These are phyloP conservation scores for Epicauta chinensis DNA, from an alignment of 1,140 invertebrate genomes.

Conservation along the genomic window DNA sequence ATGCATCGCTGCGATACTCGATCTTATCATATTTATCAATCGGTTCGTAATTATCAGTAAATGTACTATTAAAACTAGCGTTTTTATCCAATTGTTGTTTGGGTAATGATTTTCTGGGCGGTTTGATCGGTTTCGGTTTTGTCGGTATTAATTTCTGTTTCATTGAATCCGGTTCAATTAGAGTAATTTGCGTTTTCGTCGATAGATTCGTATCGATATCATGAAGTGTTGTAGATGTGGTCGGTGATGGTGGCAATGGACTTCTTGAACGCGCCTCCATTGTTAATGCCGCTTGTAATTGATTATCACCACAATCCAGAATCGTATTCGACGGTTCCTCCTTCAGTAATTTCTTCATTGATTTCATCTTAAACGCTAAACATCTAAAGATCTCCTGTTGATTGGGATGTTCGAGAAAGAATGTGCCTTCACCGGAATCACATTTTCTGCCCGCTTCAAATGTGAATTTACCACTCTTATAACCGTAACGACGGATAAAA, in stretches of 20 bases:
- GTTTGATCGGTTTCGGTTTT: constrained; percentile 60
- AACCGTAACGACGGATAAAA: constrained; percentile 78
- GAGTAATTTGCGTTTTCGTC: constrained; percentile 20
- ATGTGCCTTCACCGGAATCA: constrained; percentile 76
- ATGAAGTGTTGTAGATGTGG: constrained; percentile 45
- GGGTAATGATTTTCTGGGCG: constrained; percentile 53
- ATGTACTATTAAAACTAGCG: constrained; percentile 30
- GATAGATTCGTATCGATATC: constrained; percentile 40
- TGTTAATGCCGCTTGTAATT: constrained; percentile 62
- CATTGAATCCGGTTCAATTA: neutral
- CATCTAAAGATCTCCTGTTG: constrained; percentile 72
- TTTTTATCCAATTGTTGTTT: constrained; percentile 30
- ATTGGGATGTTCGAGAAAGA: constrained; percentile 70
- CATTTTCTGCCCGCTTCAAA: constrained; percentile 89
- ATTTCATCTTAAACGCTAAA: constrained; percentile 73
- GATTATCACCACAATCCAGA: constrained; percentile 65
- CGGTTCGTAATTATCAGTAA: constrained; percentile 46
- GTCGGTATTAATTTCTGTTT: constrained; percentile 52
- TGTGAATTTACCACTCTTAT: constrained; percentile 73
- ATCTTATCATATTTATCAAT: constrained; percentile 58
- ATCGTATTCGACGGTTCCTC: constrained; percentile 55
- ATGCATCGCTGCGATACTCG: constrained; percentile 64
- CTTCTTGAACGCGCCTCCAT: constrained; percentile 72
- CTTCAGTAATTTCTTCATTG: constrained; percentile 71
- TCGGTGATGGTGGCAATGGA: constrained; percentile 63